phyloP scores from a whole-genome alignment of 2,797 vertebrate genomes.

The Hoplostethus mediterraneus region DNA sequence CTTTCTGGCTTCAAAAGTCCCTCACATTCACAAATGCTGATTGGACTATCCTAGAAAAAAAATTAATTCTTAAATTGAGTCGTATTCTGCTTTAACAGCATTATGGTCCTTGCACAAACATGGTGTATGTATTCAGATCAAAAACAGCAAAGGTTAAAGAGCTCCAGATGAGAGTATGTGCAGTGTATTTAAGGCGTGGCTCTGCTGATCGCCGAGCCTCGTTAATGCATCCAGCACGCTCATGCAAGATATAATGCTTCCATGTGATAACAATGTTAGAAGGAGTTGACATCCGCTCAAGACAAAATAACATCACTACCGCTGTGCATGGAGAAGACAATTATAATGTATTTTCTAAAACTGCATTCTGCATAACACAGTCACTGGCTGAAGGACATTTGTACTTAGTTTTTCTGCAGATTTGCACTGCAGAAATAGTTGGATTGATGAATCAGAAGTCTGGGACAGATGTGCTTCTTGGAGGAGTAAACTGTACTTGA shows the following conservation, averaged over 20 bases:
- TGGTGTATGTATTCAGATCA: slow-evolving; percentile 38
- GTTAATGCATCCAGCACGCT: slow-evolving; percentile 15
- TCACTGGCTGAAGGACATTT: not conserved
- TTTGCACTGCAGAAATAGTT: slow-evolving; percentile 2
- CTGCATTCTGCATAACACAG: not conserved
- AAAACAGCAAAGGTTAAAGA: slow-evolving; percentile 9
- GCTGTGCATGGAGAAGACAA: not conserved
- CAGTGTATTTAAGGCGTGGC: slow-evolving; percentile 41
- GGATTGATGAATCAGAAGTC: not conserved
- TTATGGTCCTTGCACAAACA: not conserved
- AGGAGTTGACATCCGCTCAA: not conserved
- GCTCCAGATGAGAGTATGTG: not conserved
- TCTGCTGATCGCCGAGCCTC: slow-evolving; percentile 36
- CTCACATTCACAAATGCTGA: too few species aligned
- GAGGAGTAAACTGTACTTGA: slow-evolving; percentile 17
- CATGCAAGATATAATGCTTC: slow-evolving; percentile 18
- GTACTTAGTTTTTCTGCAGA: not conserved
- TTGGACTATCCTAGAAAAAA: too few species aligned
- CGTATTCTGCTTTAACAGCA: not conserved
- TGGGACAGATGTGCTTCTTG: slow-evolving; percentile 11
- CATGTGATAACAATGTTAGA: slow-evolving; percentile 38
- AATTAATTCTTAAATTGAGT: too few species aligned
- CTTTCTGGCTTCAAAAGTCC: not conserved
- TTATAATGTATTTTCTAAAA: not conserved
- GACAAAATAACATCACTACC: not conserved